Conservation (phyloP, 2,797 vertebrate species). For the Neomorphus geoffroyi region DNA sequence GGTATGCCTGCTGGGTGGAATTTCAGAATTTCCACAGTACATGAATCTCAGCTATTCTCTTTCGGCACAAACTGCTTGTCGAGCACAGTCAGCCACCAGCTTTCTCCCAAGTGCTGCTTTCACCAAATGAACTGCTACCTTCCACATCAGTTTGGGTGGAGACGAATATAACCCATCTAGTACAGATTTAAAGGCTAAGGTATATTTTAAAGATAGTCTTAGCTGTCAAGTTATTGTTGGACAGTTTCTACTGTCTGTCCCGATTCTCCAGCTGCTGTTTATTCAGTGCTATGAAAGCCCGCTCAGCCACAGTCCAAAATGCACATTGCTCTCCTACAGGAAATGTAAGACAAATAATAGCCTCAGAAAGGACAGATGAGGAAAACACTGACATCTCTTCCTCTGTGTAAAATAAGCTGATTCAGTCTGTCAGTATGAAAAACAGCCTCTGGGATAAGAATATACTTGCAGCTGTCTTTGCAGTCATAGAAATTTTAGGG, state of each 20-base stretch:
- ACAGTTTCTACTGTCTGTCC: background rate
- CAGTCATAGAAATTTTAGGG: slow-evolving; percentile 5
- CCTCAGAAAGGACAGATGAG: slow-evolving; percentile 48
- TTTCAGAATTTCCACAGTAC: background rate
- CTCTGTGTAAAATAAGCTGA: slow-evolving; percentile 65
- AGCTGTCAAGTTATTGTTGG: background rate
- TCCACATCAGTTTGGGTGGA: background rate
- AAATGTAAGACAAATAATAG: slow-evolving; percentile 69
- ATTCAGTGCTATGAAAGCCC: slow-evolving; percentile 27
- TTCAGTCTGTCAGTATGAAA: slow-evolving; percentile 61
- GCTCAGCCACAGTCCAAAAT: slow-evolving; percentile 44
- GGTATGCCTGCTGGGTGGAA: background rate
- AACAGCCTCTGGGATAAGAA: slow-evolving; percentile 61
- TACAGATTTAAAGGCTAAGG: background rate
- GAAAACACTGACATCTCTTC: slow-evolving; percentile 60
- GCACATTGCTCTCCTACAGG: slow-evolving; percentile 54
- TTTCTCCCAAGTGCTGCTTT: background rate
- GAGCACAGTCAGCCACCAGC: background rate
- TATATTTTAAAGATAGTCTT: background rate
- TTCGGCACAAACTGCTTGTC: background rate
- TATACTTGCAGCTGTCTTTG: slow-evolving; percentile 62
- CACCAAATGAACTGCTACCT: background rate
- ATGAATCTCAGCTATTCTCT: background rate
- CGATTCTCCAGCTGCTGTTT: slow-evolving; percentile 23
- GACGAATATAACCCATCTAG: background rate